Evolutionary conservation across 2,113 vertebrate genomes (phyloP).

Genomic region (Brevimyrus niger): DNA sequence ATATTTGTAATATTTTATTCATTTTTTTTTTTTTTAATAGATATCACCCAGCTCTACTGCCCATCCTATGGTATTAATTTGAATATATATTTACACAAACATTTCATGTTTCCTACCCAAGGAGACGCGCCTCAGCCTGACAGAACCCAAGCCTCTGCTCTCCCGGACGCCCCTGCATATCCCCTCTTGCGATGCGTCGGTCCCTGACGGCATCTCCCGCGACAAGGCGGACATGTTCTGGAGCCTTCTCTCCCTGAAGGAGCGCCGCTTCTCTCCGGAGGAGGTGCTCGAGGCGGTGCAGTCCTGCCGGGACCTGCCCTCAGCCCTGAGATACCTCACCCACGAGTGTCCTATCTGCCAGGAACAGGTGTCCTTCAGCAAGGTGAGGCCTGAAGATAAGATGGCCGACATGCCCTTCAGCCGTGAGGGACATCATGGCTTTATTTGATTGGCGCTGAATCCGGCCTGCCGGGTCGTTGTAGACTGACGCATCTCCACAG

Average conservation of each 20-base stretch:
- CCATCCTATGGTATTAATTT: background rate
- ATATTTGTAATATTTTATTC: background rate
- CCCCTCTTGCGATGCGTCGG: constrained; percentile 20
- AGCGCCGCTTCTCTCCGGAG: constrained; percentile 42
- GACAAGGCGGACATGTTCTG: constrained; percentile 49
- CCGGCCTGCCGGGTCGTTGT: background rate
- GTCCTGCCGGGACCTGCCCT: constrained; percentile 50
- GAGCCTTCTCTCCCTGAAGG: constrained; percentile 48
- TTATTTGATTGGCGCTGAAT: background rate
- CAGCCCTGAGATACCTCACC: constrained; percentile 60
- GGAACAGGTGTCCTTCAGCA: constrained; percentile 61
- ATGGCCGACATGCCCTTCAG: background rate
- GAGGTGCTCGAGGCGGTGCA: constrained; percentile 60
- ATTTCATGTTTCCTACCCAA: background rate
- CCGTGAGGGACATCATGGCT: background rate
- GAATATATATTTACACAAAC: background rate
- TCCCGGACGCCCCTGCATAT: background rate
- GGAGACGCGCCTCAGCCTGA: background rate
- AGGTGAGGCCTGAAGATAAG: constrained; percentile 40
- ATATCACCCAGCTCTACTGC: background rate
- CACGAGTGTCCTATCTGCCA: constrained; percentile 64
- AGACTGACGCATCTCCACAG: background rate
- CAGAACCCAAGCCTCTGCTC: background rate
- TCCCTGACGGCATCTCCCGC: constrained; percentile 34
- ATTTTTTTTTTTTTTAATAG: background rate